These are phyloP conservation scores for Argopecten irradians DNA, from an alignment of 1,140 invertebrate genomes.

Conservation along the genomic window DNA sequence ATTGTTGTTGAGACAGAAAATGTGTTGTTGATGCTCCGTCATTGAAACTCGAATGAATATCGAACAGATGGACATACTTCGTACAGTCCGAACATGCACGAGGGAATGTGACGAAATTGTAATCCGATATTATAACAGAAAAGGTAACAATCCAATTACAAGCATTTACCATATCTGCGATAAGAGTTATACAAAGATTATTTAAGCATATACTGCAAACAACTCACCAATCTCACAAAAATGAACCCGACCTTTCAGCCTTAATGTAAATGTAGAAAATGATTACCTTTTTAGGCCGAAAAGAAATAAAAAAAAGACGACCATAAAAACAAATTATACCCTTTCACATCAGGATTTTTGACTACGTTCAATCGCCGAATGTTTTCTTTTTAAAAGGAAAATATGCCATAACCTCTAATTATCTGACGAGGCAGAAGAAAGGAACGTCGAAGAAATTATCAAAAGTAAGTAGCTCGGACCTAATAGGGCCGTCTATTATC, in stretches of 20 bases:
- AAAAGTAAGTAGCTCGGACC: neutral
- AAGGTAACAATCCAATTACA: neutral
- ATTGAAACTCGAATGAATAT: no score
- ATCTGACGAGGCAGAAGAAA: conserved; percentile 14
- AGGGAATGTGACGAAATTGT: neutral
- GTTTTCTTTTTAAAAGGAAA: conserved; percentile 23
- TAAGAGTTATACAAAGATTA: neutral
- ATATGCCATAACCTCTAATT: conserved; percentile 22
- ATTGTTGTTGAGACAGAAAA: no score
- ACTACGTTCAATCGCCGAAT: neutral
- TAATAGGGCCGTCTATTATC: conserved; percentile 16
- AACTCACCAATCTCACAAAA: neutral
- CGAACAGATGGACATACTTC: no score
- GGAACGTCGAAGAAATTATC: conserved; percentile 7
- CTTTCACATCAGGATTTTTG: neutral
- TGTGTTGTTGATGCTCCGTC: no score
- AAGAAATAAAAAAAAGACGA: neutral
- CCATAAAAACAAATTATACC: neutral
- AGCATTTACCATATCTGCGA: neutral
- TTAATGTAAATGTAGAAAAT: conserved; percentile 7
- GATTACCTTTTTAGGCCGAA: conserved; percentile 15
- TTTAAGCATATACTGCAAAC: neutral
- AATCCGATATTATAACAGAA: neutral
- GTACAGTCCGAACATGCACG: no score
- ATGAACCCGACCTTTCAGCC: neutral